Base-by-base conservation (phyloP, 1,140 invertebrate species). In the Cydia splendana region DNA sequence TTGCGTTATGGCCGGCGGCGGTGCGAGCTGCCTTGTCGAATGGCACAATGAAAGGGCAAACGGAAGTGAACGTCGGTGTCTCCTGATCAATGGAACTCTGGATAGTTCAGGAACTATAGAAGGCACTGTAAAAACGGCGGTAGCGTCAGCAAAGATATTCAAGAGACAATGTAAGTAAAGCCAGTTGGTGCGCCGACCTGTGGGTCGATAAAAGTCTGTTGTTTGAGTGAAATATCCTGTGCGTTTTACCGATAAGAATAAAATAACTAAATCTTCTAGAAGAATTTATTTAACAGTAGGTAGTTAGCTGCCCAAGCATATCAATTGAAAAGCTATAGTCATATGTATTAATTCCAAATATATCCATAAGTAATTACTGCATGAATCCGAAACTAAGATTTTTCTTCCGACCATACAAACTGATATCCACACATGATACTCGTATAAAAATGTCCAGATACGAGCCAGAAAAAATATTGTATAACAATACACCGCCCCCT, bases 401-500 rank as follows among this genome's bases (percentile, higher is more conserved):
- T 76, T 79, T 80, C 78, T 85, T 65, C 84, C 75, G 75, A 85
- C 87, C 73, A 7, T 88, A 88, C 74, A n/a, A 57, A 42, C 76
- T 77, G 81, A 79, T 81, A 71, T 80, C 78, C 65, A 82, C 80
- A 82, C 78, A 81, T 51, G 77, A 79, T 78, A 62, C 57, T 62
- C 20, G 20, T 62, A 74, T 53, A 77, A 80, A 83, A 78, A 79
- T 65, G 79, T 80, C 81, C 79, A 84, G 84, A 88, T 85, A 84
- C 84, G 82, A 78, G 80, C 77, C 62, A 80, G 42, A 88, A 89
- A 89, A 90, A 88, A 87, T 88, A 89, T 93, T 92, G 84, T 87
- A 85, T 75, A 92, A 92, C 89, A 93, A 93, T 93, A 93, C 89
- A 89, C 88, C 91, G 91, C 91, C 91, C 91, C 87, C 88, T 83